Evolutionary conservation across 2,797 vertebrate genomes (phyloP).

Genomic region (Liasis olivaceus): DNA sequence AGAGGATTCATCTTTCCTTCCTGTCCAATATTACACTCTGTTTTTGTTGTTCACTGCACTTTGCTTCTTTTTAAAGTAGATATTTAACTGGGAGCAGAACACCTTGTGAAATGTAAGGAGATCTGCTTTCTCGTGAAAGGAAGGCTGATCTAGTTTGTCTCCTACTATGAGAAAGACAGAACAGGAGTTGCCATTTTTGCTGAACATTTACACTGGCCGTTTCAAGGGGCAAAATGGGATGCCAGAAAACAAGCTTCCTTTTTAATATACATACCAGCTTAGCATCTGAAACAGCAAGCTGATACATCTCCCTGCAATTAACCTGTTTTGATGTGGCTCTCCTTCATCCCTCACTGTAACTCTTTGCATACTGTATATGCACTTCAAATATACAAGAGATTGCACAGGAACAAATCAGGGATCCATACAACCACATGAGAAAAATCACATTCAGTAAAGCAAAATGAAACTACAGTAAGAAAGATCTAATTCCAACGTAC

Average conservation of each 20-base stretch:
- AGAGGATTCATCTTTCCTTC: background rate
- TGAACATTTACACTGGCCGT: background rate
- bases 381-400: background rate
- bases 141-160: background rate
- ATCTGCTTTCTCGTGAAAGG: background rate
- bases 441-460: background rate
- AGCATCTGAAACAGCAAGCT: background rate
- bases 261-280: background rate
- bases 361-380: background rate
- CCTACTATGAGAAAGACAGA: constrained; percentile 4
- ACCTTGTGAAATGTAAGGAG: background rate
- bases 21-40: background rate
- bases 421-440: background rate
- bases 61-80: background rate
- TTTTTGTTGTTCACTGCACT: background rate
- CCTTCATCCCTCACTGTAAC: background rate
- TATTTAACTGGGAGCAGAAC: accelerated
- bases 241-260: background rate
- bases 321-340: background rate
- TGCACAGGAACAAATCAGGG: background rate
- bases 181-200: background rate
- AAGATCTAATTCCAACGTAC: background rate
- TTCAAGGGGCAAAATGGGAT: background rate
- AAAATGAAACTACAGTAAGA: background rate
- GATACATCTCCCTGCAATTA: background rate